These are phyloP conservation scores for Solenopsis invicta DNA, from an alignment of 1,140 invertebrate genomes.

Conservation along the genomic window DNA sequence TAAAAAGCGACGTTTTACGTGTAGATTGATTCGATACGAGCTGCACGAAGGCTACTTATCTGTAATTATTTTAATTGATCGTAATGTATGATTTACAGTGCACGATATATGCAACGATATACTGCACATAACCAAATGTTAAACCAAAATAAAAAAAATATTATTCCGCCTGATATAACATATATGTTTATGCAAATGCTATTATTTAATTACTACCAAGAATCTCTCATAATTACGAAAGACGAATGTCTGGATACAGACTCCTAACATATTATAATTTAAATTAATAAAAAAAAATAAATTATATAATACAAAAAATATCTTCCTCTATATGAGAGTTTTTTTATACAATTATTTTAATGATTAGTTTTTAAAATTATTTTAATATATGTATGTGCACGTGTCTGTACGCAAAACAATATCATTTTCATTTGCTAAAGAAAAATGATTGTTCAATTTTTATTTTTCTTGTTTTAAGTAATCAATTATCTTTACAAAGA, in stretches of 20 bases:
- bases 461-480: too few relatives aligned
- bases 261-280: background rate
- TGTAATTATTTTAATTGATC: conserved; percentile 81
- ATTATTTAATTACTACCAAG: too few relatives aligned
- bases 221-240: background rate
- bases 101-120: conserved; percentile 20
- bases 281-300: background rate
- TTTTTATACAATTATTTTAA: background rate
- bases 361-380: background rate
- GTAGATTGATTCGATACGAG: conserved; percentile 64
- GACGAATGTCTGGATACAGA: background rate
- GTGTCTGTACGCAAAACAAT: too few relatives aligned
- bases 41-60: conserved; percentile 68
- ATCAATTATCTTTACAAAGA: too few relatives aligned
- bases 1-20: conserved; percentile 61
- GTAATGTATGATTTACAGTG: conserved; percentile 80
- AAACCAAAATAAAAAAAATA: background rate
- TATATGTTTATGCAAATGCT: background rate
- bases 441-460: too few relatives aligned
- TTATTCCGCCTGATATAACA: background rate
- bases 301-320: background rate
- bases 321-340: background rate
- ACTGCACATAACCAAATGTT: background rate
- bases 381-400: background rate
- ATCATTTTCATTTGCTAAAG: too few relatives aligned